Evolutionary conservation across 37 sponge, comb jelly and placozoan species (phyloP).

Genomic region (Theonella swinhoei): DNA sequence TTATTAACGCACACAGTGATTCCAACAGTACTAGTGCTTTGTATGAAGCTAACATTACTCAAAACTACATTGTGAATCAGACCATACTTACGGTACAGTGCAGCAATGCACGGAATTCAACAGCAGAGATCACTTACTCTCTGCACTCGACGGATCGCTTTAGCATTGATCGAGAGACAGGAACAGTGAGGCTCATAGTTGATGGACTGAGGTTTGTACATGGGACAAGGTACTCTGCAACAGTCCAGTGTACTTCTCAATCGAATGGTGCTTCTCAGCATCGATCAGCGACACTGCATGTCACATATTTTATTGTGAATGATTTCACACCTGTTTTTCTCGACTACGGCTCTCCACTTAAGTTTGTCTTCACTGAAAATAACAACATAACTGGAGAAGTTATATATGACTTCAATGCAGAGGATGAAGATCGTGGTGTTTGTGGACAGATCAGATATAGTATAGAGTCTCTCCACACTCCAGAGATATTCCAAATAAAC

Average conservation of each 20-base stretch:
- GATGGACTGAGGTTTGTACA: neutral
- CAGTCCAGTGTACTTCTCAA: neutral
- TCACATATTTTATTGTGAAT: neutral
- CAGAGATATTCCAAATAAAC: neutral
- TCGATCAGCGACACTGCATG: neutral
- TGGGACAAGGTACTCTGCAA: neutral
- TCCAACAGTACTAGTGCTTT: too few relatives aligned
- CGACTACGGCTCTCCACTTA: neutral
- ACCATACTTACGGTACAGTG: neutral
- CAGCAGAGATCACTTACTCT: neutral
- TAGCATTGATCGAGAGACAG: neutral
- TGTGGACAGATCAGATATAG: neutral
- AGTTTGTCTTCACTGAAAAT: neutral
- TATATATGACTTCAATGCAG: neutral
- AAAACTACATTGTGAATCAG: neutral
- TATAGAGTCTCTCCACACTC: neutral
- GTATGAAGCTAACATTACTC: neutral
- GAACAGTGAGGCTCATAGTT: neutral
- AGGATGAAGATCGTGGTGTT: conserved; percentile 1
- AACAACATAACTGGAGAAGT: neutral
- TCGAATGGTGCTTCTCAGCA: neutral
- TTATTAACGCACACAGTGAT: too few relatives aligned
- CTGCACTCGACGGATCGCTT: neutral
- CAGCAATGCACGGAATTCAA: too few relatives aligned
- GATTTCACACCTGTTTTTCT: conserved; percentile 3